phyloP scores from a whole-genome alignment of 2,113 vertebrate genomes.

The Hyla sarda region DNA sequence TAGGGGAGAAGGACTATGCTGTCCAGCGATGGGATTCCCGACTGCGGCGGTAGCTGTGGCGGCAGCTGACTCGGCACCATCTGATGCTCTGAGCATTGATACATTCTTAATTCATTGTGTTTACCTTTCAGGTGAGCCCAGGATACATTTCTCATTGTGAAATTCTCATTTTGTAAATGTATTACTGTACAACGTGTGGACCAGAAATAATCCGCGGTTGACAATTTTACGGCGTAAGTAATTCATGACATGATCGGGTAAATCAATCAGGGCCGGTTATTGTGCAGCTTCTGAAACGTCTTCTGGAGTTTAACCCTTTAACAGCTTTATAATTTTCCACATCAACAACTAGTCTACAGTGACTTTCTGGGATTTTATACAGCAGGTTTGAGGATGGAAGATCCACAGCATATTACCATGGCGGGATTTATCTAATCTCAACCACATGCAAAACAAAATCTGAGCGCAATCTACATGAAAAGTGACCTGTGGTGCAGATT shows the following conservation, averaged over 20 bases:
- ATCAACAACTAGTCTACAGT: no score
- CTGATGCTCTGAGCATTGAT: neutral
- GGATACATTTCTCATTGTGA: conserved; percentile 22
- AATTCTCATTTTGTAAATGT: conserved; percentile 19
- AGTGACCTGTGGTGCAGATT: no score
- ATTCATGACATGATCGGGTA: neutral
- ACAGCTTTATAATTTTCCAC: no score
- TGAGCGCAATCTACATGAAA: no score
- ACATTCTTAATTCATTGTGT: neutral
- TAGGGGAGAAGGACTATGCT: neutral
- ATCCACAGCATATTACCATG: no score
- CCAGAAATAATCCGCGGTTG: conserved; percentile 15
- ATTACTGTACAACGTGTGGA: neutral
- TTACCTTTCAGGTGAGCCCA: neutral
- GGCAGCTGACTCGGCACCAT: neutral
- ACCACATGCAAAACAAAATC: no score
- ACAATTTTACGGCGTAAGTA: conserved; percentile 13
- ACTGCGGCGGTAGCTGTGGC: neutral
- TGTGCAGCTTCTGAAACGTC: neutral
- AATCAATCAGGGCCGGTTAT: neutral
- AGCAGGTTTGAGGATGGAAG: no score
- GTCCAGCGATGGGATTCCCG: conserved; percentile 20
- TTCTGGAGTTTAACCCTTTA: neutral
- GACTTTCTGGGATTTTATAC: no score
- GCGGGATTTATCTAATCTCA: no score